Conservation (phyloP, 2,888 invertebrate genomes). For the Sussaba pulchella region DNA sequence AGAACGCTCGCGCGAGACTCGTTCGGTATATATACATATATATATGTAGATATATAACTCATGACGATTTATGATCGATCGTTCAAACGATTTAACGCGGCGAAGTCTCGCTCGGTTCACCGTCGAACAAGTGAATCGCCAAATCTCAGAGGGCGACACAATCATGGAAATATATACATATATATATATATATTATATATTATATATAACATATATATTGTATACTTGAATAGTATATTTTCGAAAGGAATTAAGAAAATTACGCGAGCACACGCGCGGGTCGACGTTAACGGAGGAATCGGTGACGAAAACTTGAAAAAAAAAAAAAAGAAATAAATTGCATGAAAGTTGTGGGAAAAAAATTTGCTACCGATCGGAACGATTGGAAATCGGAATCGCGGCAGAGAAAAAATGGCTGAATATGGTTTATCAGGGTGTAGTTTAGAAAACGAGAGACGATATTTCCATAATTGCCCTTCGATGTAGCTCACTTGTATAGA, state of each 20-base stretch:
- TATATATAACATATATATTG: conserved; percentile 54
- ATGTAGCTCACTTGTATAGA: conserved; percentile 4
- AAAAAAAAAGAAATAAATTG: conserved; percentile 26
- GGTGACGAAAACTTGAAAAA: conserved; percentile 10
- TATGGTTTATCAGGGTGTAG: conserved; percentile 65
- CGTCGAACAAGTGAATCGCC: conserved; percentile 45
- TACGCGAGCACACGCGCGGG: conserved; percentile 31
- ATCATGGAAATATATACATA: conserved; percentile 51
- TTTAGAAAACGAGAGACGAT: conserved; percentile 18
- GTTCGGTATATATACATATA: too few species aligned
- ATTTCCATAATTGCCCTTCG: conserved; percentile 31
- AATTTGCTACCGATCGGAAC: not conserved
- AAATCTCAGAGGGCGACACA: conserved; percentile 40
- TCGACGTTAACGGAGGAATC: conserved; percentile 34
- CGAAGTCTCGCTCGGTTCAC: conserved; percentile 30
- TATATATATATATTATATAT: conserved; percentile 57
- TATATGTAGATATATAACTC: conserved; percentile 17
- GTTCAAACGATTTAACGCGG: conserved; percentile 40
- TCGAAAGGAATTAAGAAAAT: conserved; percentile 57
- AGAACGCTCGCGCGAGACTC: not conserved
- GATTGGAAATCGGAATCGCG: not conserved
- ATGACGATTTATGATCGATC: conserved; percentile 28
- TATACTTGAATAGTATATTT: conserved; percentile 69
- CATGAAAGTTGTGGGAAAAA: conserved; percentile 8
- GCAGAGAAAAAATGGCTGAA: conserved; percentile 8